A percentile compares a stretch with the other conserved stretches of the same genome.
phyloP scores from a whole-genome alignment of 2,888 invertebrate genomes.

The Uloborus plumipes region DNA sequence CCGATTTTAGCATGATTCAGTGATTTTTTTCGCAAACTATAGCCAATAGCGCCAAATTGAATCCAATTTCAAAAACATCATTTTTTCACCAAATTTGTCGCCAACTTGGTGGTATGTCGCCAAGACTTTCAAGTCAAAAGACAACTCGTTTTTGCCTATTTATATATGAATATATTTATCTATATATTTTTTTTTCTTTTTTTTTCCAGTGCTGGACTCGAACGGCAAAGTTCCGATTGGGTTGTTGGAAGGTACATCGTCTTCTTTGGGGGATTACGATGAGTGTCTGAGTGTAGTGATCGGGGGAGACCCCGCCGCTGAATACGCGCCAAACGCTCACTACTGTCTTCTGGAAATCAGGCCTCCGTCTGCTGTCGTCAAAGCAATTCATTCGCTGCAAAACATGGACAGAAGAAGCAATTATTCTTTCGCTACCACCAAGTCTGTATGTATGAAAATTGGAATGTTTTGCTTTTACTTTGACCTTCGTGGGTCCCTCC shows the following conservation, averaged over 20 bases:
- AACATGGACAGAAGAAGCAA: slow-evolving; percentile 9
- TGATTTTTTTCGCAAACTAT: too few relatives aligned
- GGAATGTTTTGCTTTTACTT: too few relatives aligned
- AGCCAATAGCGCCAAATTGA: too few relatives aligned
- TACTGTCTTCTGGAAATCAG: slow-evolving; percentile 49
- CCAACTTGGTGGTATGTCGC: too few relatives aligned
- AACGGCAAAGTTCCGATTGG: slow-evolving; percentile 37
- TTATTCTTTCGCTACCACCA: slow-evolving; percentile 11
- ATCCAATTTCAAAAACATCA: too few relatives aligned
- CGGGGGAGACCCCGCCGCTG: not conserved
- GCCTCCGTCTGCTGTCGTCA: slow-evolving; percentile 26
- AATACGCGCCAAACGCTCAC: not conserved
- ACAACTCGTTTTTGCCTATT: too few relatives aligned
- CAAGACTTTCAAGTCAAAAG: too few relatives aligned
- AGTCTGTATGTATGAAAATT: slow-evolving; percentile 21
- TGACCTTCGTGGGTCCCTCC: too few relatives aligned
- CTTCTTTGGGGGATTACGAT: slow-evolving; percentile 49
- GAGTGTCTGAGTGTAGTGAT: slow-evolving; percentile 25
- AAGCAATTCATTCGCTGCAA: slow-evolving; percentile 45
- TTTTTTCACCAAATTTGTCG: too few relatives aligned
- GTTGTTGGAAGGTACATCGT: slow-evolving; percentile 43
- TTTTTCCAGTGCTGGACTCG: slow-evolving; percentile 46
- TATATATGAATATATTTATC: too few relatives aligned
- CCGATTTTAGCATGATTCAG: too few relatives aligned
- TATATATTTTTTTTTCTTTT: too few relatives aligned